Evolutionary conservation across 2,113 vertebrate species (phyloP).

Genomic region (Nipponia nippon): DNA sequence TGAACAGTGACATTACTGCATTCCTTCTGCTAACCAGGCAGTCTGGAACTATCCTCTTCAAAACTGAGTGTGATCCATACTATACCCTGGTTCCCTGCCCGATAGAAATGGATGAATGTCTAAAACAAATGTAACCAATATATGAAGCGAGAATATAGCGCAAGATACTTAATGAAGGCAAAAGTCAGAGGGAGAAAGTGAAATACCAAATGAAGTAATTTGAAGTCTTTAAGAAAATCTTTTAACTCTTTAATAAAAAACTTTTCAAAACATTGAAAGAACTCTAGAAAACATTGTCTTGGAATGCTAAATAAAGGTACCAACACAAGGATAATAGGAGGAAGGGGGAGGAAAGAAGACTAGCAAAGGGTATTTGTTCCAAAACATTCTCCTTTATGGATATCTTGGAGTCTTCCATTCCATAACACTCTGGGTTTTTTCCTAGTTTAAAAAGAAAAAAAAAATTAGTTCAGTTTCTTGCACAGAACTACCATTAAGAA

Average conservation of each 20-base stretch:
- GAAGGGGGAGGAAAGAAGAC: not conserved
- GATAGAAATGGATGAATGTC: not conserved
- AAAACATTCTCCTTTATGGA: not conserved
- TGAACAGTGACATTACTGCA: not conserved
- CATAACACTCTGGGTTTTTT: not conserved
- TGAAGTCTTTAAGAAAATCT: not conserved
- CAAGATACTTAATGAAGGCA: not conserved
- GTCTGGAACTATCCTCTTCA: not conserved
- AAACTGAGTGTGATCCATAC: not conserved
- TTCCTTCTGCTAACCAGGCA: not conserved
- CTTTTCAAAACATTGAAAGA: not conserved
- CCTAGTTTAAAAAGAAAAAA: not conserved
- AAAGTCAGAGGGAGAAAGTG: not conserved
- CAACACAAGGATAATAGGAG: not conserved
- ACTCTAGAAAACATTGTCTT: not conserved
- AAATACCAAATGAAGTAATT: not conserved
- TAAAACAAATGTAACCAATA: not conserved
- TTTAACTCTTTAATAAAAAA: not conserved
- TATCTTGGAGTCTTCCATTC: not conserved
- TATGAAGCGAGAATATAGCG: not conserved
- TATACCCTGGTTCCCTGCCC: not conserved
- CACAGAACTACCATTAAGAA: not conserved
- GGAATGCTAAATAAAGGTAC: not conserved
- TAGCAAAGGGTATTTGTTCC: not conserved
- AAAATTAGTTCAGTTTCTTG: not conserved